Base-by-base conservation (phyloP, 53 echinoderm and acorn worm genomes). In the Mesocentrotus franciscanus region DNA sequence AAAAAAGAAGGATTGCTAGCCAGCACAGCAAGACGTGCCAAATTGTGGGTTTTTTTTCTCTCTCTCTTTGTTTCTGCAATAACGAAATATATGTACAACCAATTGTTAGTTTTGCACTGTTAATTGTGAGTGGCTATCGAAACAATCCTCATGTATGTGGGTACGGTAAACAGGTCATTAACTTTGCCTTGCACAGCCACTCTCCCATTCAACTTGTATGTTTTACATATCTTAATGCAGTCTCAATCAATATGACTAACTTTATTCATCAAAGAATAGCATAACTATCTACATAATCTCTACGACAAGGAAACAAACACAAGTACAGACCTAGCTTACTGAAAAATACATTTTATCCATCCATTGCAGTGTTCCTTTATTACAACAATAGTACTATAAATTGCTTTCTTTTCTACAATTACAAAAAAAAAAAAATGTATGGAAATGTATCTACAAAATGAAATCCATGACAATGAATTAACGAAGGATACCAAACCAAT, bases 371-470 rank as follows among this genome's bases (percentile, higher is more conserved):
- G 33, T 61, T 66, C 12, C 39, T 92, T 92, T 66, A 35, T 60
- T 91, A 91, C 92, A 91, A 22, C 71, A 39, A 92, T 92, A 92
- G 92, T 92, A 92, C 92, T 92, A 92, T 92, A 92, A 17, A 59
- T 36, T 68, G 18, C 22, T 66, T 90, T 60, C 14, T 89, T 60
- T 60, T 60, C 60, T 59, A 34, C 33, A 39, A 81, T 42, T 81
- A 81, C 42, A 36, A 81, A 72, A 7, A 27, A 71, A 18, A 78
- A 78, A 36, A 81, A 81, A 81, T 18, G 36, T 42, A 81, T 81
- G 81, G 81, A 81, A 36, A 81, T 81, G 36, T 81, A 81, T 81
- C 81, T 81, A 81, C 81, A 81, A 81, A 81, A 81, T 81, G 81
- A 39, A 81, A 81, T 42, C 42, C 42, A 81, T 39, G 42, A 81